Evolutionary conservation across 23 tunicate species (phyloP), one percentile per base, ranked within the genome.

Genomic region (Trididemnum clinides): DNA sequence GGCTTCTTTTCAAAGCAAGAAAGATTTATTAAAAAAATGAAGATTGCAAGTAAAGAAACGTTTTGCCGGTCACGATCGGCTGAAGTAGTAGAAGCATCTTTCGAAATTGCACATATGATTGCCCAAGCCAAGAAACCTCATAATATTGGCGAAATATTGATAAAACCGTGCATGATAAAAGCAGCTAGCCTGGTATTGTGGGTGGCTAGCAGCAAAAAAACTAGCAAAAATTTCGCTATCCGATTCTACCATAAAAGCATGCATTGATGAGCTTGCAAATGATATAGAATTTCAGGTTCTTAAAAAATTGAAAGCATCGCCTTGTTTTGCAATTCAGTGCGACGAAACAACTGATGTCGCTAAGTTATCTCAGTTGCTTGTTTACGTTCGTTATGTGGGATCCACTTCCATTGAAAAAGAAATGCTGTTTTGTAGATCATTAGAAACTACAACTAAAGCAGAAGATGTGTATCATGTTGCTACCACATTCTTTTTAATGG

Each of bases 271-370:
- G 86, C 86, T 82, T 57, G 76, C 86, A 82, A 64, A 64, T 75
- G 76, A 82, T 82, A 82, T 82, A 31, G 77, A 64, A 29, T 62
- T 4, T 81, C 85, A 19, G 54, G 71, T 81, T 81, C 85, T 74
- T 39, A 3, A 74, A 74, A 74, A 74, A 28, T 35, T 74, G 38
- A 20, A 64, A 34, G 81, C 74, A 50, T 71, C 54, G 27, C 57
- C 73, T 78, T 72, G n/a, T 65, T 87, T 76, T 35, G 75, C 83
- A 27, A 64, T 87, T 80, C 90, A 80, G 49, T 64, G 85, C 50
- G 90, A 87, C 66, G 90, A 87, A 33, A 87, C 90, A 28, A 87
- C 90, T 64, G 85, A 79, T 64, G 90, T 78, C 33, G 79, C 80
- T 20, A 77, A 79, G n/a, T 66, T 66, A 51, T 80, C 85, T 49